Conservation (phyloP, 2,797 vertebrate genomes). For the Sebastes miniatus region DNA sequence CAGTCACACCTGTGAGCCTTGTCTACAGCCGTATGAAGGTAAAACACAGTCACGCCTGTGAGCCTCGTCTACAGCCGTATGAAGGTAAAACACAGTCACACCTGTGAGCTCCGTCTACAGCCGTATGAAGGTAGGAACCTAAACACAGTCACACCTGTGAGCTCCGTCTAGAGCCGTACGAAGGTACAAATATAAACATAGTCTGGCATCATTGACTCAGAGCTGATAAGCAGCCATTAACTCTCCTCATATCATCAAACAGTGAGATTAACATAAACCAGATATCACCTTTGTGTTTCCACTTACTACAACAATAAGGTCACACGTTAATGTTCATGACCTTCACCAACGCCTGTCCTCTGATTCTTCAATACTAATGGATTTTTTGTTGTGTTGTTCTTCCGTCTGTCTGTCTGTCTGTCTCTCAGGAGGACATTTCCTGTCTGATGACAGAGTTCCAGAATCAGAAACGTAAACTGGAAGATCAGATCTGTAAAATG, state of each 20-base stretch:
- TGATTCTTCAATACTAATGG: background rate
- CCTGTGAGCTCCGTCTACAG: conserved; percentile 75
- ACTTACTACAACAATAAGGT: conserved; percentile 1
- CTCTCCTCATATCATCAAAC: background rate
- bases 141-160: conserved; percentile 73
- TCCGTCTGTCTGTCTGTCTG: background rate
- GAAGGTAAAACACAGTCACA: conserved; percentile 77
- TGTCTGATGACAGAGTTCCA: conserved; percentile 82
- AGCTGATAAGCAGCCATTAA: conserved; percentile 26
- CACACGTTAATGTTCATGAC: background rate
- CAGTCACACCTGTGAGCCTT: conserved; percentile 17
- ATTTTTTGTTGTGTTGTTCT: background rate
- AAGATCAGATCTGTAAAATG: conserved; percentile 85
- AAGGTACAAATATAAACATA: conserved; percentile 74
- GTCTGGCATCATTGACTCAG: background rate
- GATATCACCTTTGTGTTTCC: background rate
- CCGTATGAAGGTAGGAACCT: conserved; percentile 83
- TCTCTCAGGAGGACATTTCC: conserved; percentile 85
- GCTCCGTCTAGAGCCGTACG: conserved; percentile 84
- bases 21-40: conserved; percentile 89
- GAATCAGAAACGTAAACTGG: conserved; percentile 78
- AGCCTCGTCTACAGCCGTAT: conserved; percentile 83
- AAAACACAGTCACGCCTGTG: conserved; percentile 79
- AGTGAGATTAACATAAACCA: background rate
- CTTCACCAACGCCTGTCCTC: background rate